Evolutionary conservation across 2,888 invertebrate species (phyloP).

Genomic region (Heteromurus nitidus): DNA sequence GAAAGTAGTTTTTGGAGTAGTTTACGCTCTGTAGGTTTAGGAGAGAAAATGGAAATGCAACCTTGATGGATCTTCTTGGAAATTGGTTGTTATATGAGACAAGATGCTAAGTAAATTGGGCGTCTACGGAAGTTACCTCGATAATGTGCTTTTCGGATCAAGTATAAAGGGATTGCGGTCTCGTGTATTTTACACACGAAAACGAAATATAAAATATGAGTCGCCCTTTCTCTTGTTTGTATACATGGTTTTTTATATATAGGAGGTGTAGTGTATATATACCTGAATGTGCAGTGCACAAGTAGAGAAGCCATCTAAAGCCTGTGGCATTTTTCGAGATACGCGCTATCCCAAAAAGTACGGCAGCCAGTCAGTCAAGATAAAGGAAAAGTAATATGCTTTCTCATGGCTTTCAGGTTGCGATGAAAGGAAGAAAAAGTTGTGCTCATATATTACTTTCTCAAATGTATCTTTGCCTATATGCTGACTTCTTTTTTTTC

Average conservation of each 20-base stretch:
- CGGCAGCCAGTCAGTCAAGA: slow-evolving; percentile 4
- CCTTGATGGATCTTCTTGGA: slow-evolving; percentile 65
- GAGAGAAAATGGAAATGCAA: slow-evolving; percentile 61
- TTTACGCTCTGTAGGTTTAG: slow-evolving; percentile 33
- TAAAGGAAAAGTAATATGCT: slow-evolving; percentile 43
- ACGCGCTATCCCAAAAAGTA: background rate
- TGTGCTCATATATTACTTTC: slow-evolving; percentile 42
- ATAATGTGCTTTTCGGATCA: slow-evolving; percentile 59
- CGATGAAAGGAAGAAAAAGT: slow-evolving; percentile 52
- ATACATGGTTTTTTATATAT: slow-evolving; percentile 5
- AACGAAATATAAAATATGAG: slow-evolving; percentile 4
- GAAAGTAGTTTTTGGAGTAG: slow-evolving; percentile 3
- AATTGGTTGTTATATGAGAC: slow-evolving; percentile 66
- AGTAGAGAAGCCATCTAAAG: background rate
- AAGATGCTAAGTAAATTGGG: slow-evolving; percentile 66
- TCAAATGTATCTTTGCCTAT: slow-evolving; percentile 24
- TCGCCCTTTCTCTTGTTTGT: too few relatives aligned
- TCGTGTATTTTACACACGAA: background rate
- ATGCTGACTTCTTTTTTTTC: slow-evolving; percentile 3
- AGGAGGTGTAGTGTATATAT: background rate
- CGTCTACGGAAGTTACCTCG: slow-evolving; percentile 63
- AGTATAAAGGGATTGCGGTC: slow-evolving; percentile 53
- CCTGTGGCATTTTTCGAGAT: slow-evolving; percentile 21
- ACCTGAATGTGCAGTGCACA: background rate
- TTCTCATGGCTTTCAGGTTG: slow-evolving; percentile 38